A percentile compares a stretch with the other conserved stretches of the same genome.
phyloP scores from a whole-genome alignment of 2,797 vertebrate species.

The Ceryle rudis region DNA sequence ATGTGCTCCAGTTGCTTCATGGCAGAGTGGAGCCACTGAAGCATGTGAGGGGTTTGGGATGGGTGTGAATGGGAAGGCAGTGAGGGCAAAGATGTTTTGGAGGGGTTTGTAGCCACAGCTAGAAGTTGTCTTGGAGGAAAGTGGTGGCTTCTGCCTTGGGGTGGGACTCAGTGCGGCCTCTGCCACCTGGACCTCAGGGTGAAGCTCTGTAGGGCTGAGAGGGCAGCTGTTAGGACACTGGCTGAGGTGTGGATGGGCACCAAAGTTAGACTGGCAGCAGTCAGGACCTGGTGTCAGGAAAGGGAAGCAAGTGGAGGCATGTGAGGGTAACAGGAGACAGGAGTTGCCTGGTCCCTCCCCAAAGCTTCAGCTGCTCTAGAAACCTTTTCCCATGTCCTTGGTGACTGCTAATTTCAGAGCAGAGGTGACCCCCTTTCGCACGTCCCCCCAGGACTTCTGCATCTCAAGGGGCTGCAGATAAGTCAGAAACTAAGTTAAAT shows the following conservation, averaged over 20 bases:
- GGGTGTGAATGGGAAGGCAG: background rate
- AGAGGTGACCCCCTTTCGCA: conserved; percentile 49
- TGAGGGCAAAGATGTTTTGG: accelerated
- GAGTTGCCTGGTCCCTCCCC: background rate
- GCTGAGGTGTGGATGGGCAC: background rate
- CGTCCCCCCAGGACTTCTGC: accelerated
- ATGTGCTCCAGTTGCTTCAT: background rate
- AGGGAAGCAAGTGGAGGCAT: background rate
- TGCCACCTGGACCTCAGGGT: accelerated
- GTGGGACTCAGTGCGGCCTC: background rate
- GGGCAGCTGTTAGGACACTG: background rate
- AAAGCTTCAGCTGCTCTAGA: conserved; percentile 21
- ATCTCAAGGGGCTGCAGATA: background rate
- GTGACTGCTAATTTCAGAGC: conserved; percentile 51
- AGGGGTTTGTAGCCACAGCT: accelerated
- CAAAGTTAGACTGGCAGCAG: background rate
- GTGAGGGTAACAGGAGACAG: background rate
- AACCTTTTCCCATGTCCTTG: conserved; percentile 43
- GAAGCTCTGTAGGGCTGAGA: background rate
- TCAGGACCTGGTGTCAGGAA: background rate
- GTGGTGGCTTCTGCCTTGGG: background rate
- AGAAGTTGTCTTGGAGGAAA: background rate
- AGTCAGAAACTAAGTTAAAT: conserved; percentile 30
- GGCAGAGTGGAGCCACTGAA: background rate
- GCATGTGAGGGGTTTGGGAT: background rate